These are phyloP conservation scores for Thumatha senex DNA, from an alignment of 2,888 invertebrate genomes.

Conservation along the genomic window DNA sequence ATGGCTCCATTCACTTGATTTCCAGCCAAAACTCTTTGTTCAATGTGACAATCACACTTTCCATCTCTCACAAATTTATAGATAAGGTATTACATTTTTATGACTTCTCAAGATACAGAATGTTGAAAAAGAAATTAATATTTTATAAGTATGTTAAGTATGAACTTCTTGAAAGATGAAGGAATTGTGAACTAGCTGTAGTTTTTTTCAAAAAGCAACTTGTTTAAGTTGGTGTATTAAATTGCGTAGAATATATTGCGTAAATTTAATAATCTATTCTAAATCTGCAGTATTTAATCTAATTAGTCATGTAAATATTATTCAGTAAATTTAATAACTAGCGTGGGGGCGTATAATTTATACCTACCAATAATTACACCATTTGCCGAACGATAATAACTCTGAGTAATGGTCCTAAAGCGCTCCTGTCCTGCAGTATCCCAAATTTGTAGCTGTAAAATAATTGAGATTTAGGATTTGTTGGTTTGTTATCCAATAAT, in stretches of 20 bases:
- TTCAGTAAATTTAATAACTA: constrained; percentile 12
- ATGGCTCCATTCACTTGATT: too few species aligned
- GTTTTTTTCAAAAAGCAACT: too few species aligned
- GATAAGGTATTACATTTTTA: background rate
- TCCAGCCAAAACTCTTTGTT: too few species aligned
- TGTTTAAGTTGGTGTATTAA: too few species aligned
- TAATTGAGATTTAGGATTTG: background rate
- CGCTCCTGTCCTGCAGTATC: constrained; percentile 98
- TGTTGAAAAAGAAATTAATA: background rate
- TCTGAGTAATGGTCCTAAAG: constrained; percentile 98
- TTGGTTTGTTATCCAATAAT: constrained; percentile 5
- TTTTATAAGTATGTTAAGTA: background rate
- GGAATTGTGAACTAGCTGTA: background rate
- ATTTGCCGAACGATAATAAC: constrained; percentile 98
- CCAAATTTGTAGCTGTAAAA: constrained; percentile 94
- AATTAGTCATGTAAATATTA: constrained; percentile 21
- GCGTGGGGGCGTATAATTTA: constrained; percentile 27
- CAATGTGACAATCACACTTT: too few species aligned
- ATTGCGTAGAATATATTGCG: too few species aligned
- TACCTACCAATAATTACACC: constrained; percentile 94
- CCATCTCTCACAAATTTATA: too few species aligned
- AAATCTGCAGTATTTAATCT: background rate
- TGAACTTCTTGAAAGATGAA: background rate
- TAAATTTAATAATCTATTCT: background rate
- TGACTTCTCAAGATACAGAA: background rate